A percentile compares a stretch with the other conserved stretches of the same genome.
phyloP scores from a whole-genome alignment of 2,797 vertebrate genomes.

The Australoheros facetus region DNA sequence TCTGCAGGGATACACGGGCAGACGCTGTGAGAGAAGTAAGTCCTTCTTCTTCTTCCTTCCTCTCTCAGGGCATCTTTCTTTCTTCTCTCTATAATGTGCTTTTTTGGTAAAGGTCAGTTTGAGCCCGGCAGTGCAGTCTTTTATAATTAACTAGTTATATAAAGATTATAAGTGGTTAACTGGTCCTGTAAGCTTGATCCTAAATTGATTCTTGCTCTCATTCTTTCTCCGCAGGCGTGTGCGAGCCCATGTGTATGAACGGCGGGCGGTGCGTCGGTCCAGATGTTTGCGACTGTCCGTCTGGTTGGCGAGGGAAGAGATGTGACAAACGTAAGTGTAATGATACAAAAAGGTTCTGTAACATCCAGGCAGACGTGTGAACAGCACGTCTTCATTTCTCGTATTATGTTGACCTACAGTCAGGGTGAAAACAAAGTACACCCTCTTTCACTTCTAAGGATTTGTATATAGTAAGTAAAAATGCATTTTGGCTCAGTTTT shows the following conservation, averaged over 20 bases:
- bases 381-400: neutral
- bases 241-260: constrained; percentile 83
- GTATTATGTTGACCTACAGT: neutral
- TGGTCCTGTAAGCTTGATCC: too few species aligned
- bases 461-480: neutral
- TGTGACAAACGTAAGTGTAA: constrained; percentile 79
- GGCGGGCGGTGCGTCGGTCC: constrained; percentile 80
- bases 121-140: too few species aligned
- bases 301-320: constrained; percentile 77
- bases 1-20: constrained; percentile 82
- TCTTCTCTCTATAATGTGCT: too few species aligned
- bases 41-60: neutral
- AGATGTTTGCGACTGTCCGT: constrained; percentile 82
- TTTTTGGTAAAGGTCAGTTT: too few species aligned
- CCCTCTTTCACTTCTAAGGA: neutral
- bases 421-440: neutral
- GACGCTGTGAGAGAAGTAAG: constrained; percentile 90
- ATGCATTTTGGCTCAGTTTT: too few species aligned
- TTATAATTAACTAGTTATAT: too few species aligned
- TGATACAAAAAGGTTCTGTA: neutral
- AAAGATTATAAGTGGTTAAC: too few species aligned
- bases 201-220: neutral
- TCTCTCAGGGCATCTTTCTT: neutral
- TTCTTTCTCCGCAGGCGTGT: constrained; percentile 79
- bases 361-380: neutral